Base-by-base conservation (phyloP, 1,140 invertebrate species). In the Listronotus bonariensis region DNA sequence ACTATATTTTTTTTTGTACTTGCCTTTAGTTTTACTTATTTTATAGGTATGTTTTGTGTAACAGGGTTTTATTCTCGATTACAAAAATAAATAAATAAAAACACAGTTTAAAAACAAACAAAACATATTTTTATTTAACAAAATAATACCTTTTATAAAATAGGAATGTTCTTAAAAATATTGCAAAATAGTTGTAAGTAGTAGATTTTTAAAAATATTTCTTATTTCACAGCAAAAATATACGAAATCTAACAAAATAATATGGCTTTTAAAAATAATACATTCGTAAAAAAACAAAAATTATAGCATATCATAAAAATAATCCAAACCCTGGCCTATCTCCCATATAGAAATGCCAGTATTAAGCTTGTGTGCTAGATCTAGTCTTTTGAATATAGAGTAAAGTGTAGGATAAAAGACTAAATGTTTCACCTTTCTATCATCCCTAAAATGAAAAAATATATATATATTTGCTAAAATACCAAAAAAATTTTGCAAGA, bases 311-410 rank as follows among this genome's bases (percentile, higher is more conserved):
- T 97, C 94, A 79, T 95, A 97, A 80, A 98, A 98, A 79, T 95
- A 97, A 81, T 96, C 88, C 7, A 97, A 80, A 38, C 96, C 96
- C 83, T 98, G 95, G 5, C 96, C 95, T 14, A 97, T 79, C 80
- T 98, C 96, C 96, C 96, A 98, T 75, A 98, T 91, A 0, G 94
- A 90, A 46, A 97, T 81, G 5, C 95, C 95, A 55, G 88, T 89
- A 7, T 90, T 89, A 17, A 95, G 80, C 76, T 92, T 84, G 69
- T 84, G 78, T 0, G 93, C 92, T 12, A 97, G 80, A 57, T 95
- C 84, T 12, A 98, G 80, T 69, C 95, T 83, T 73, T 86, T 81
- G 55, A 91, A 81, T 60, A 98, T 89, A 0, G 95, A 97, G 70
- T 90, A 85, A 6, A 96, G 80, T 0, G 93, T 93, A 10, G 95